Percentiles rank a stretch among this genome's conserved stretches.
Evolutionary conservation across 2,113 vertebrate genomes (phyloP).

Genomic region (Corythoichthys intestinalis): DNA sequence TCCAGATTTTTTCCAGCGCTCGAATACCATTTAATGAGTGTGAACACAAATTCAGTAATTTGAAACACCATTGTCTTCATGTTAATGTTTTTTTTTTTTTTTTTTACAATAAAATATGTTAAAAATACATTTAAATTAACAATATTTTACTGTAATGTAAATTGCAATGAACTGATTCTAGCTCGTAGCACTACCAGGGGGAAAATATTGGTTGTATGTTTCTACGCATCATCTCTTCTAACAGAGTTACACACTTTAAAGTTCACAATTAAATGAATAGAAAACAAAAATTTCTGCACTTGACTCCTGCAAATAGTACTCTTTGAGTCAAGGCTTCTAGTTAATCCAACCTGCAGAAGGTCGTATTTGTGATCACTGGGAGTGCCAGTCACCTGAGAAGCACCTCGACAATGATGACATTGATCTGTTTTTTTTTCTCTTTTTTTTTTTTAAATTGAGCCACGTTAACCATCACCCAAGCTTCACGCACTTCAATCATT

Average conservation of each 20-base stretch:
- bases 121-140: background rate
- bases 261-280: background rate
- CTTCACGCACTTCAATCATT: background rate
- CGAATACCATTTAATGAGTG: background rate
- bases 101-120: background rate
- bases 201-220: slow-evolving; percentile 13
- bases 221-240: slow-evolving; percentile 36
- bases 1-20: slow-evolving; percentile 6
- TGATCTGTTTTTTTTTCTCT: slow-evolving; percentile 23
- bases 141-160: too few species aligned
- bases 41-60: background rate
- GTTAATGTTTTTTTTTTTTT: background rate
- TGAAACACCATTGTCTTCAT: background rate
- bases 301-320: slow-evolving; percentile 29
- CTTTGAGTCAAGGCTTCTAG: slow-evolving; percentile 31
- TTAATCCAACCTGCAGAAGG: slow-evolving; percentile 38
- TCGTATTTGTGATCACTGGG: slow-evolving; percentile 42
- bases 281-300: slow-evolving; percentile 9
- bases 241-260: background rate
- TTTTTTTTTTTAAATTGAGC: background rate
- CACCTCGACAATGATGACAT: slow-evolving; percentile 59
- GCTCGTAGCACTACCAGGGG: slow-evolving; percentile 5
- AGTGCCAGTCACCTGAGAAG: slow-evolving; percentile 55
- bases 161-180: too few species aligned
- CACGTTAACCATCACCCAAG: background rate